These are phyloP conservation scores for Mugil cephalus DNA, from an alignment of 2,113 vertebrate genomes.

Conservation along the genomic window DNA sequence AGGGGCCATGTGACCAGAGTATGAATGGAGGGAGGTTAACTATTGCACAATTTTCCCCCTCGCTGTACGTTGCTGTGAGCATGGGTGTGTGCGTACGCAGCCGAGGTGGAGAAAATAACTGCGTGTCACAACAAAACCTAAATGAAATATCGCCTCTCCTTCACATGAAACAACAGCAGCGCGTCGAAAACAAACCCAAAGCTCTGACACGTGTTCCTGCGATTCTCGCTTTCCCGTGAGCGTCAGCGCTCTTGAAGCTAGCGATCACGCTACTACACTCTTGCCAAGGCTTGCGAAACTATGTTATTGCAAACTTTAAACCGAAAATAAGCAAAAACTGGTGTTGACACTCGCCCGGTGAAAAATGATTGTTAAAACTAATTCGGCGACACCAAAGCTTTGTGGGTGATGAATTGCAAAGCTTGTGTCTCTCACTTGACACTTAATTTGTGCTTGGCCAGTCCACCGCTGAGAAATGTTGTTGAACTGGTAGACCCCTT, in stretches of 20 bases:
- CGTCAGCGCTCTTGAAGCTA: background rate
- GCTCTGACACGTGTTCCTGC: background rate
- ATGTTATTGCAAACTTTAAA: conserved; percentile 1
- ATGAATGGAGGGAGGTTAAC: conserved; percentile 67
- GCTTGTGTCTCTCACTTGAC: background rate
- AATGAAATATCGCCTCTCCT: background rate
- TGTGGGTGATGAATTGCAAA: no score
- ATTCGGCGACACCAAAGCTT: background rate
- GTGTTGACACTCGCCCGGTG: background rate
- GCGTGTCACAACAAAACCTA: conserved; percentile 11
- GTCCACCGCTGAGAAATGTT: no score
- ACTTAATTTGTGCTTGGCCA: no score
- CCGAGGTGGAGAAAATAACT: conserved; percentile 14
- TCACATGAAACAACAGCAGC: background rate
- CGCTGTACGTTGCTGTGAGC: conserved; percentile 11
- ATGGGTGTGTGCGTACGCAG: conserved; percentile 18
- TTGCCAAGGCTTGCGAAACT: background rate
- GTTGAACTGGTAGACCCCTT: no score
- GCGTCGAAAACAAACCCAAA: background rate
- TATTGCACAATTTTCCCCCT: conserved; percentile 54
- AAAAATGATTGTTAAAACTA: background rate
- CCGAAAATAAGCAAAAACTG: background rate
- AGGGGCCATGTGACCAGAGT: conserved; percentile 60
- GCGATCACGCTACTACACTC: background rate
- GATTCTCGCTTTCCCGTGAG: conserved; percentile 7